These are phyloP conservation scores for Eupithecia exiguata DNA, from an alignment of 2,888 invertebrate genomes.

Conservation along the genomic window DNA sequence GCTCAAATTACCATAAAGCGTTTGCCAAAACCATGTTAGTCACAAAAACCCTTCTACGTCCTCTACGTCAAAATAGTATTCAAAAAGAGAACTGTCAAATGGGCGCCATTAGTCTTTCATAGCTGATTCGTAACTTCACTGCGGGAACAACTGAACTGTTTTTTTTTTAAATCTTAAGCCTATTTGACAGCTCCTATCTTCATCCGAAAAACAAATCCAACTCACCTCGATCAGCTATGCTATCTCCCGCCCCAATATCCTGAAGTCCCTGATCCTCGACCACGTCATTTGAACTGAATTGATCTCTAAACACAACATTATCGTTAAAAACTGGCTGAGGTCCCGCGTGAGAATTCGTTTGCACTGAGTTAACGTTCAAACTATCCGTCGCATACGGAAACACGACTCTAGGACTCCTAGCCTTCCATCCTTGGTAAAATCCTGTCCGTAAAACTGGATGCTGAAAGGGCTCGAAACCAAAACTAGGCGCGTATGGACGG, in stretches of 20 bases:
- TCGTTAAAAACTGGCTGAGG: slow-evolving; percentile 57
- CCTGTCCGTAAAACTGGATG: slow-evolving; percentile 66
- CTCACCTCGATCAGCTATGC: slow-evolving; percentile 87
- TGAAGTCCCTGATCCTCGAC: slow-evolving; percentile 85
- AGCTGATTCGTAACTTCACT: neutral
- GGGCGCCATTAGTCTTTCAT: neutral
- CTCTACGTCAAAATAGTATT: neutral
- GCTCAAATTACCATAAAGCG: neutral
- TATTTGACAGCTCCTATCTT: neutral
- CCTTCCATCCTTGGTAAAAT: slow-evolving; percentile 76
- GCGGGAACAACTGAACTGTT: too few relatives aligned
- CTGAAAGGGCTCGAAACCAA: slow-evolving; percentile 66
- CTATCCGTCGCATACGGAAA: slow-evolving; percentile 76
- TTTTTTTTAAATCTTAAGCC: neutral
- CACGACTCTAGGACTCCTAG: slow-evolving; percentile 77
- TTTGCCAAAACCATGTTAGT: slow-evolving; percentile 1
- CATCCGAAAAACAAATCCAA: slow-evolving; percentile 31
- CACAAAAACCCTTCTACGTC: neutral
- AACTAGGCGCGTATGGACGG: slow-evolving; percentile 71
- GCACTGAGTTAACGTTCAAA: slow-evolving; percentile 70
- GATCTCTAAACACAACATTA: slow-evolving; percentile 84
- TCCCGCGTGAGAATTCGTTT: slow-evolving; percentile 76
- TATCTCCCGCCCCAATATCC: slow-evolving; percentile 83
- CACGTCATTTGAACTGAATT: slow-evolving; percentile 84
- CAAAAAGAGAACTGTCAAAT: neutral